Evolutionary conservation across 2,113 vertebrate species (phyloP), one percentile per base, ranked within the genome.

Genomic region (Crocuta crocuta): DNA sequence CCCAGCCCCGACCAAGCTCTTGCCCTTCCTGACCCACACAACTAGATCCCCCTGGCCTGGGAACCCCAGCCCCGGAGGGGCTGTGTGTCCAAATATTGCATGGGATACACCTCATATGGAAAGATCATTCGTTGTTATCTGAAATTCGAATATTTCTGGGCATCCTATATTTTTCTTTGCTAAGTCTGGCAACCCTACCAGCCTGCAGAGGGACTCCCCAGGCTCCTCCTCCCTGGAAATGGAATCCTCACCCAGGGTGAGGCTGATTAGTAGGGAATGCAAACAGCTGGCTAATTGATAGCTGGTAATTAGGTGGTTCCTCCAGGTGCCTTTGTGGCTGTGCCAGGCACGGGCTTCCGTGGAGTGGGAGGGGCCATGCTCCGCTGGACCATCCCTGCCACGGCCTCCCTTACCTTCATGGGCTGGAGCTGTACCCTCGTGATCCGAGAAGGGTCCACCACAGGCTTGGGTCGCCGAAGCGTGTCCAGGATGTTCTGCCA

Each of bases 401-500:
- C 31, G 1, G 0, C 68, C 70, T 94, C 5, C 53, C 97, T 97
- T 97, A 99, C 99, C 99, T 99, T 99, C 99, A 99, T 99, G 95
- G 99, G 99, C 98, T 99, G 99, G 68, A 99, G 99, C 85, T 99
- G 99, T 98, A 99, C 99, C 85, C 99, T 99, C 0, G 99, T 99
- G 96, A 99, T 99, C 92, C 99, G 99, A 6, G 99, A 99, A 53
- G 99, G 99, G 98, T 99, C 99, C 73, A 99, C 99, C 99, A 99
- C 99, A 0, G 99, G 99, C 98, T 99, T 99, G 98, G 99, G 99
- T 81, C 99, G 99, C 79, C 99, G 98, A 83, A 99, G 98, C 0
- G 99, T 99, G 96, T 99, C 99, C 87, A 99, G 99, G 89, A 99
- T 99, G 89, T 99, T 99, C 97, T 99, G 99, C 99, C 99, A 99